Evolutionary conservation across 1,140 invertebrate species (phyloP).

Genomic region (Bombus sibiricus): DNA sequence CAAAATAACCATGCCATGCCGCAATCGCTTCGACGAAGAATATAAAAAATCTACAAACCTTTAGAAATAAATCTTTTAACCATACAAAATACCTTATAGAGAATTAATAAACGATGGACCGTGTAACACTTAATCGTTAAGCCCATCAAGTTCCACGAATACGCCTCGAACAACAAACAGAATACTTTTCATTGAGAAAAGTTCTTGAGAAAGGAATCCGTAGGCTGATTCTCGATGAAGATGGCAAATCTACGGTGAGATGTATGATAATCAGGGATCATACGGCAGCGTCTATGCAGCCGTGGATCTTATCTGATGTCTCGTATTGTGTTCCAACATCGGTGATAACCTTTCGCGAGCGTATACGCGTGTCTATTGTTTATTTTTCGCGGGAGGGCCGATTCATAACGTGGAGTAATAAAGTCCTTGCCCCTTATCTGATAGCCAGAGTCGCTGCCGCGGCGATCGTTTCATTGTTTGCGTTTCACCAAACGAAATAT

Average conservation of each 20-base stretch:
- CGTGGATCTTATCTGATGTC: conserved; percentile 46
- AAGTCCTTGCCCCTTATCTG: conserved; percentile 65
- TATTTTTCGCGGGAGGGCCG: conserved; percentile 54
- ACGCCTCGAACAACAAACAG: no score
- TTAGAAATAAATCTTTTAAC: not conserved
- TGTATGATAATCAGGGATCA: conserved; percentile 58
- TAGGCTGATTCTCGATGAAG: conserved; percentile 11
- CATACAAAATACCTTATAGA: not conserved
- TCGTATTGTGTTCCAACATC: conserved; percentile 51
- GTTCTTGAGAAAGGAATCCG: not conserved
- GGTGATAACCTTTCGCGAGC: conserved; percentile 54
- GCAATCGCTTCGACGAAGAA: not conserved
- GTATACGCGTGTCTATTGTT: conserved; percentile 54
- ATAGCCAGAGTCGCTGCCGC: conserved; percentile 44
- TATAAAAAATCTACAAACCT: not conserved
- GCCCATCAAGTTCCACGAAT: not conserved
- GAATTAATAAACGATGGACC: no score
- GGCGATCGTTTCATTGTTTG: conserved; percentile 35
- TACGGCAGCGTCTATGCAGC: conserved; percentile 12
- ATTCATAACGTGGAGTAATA: conserved; percentile 63
- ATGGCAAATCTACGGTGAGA: conserved; percentile 35
- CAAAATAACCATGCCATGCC: no score
- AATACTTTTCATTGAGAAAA: not conserved
- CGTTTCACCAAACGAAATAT: conserved; percentile 44
- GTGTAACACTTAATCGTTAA: not conserved